Conservation (phyloP, 2,113 vertebrate species). For the Ictalurus punctatus region DNA sequence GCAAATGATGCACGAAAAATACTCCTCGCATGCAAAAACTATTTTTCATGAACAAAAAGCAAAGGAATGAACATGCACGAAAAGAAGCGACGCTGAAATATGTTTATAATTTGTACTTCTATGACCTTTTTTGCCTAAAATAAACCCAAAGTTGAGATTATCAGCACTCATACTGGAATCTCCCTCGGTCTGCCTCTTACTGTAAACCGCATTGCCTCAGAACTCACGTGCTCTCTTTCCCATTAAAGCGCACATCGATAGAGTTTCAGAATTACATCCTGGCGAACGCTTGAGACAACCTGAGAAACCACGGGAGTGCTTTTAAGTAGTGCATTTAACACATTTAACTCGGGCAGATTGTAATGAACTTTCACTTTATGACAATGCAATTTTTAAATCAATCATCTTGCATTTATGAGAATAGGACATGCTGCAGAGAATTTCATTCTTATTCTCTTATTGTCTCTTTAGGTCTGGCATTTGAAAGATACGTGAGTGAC, state of each 20-base stretch:
- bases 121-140: background rate
- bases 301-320: constrained; percentile 43
- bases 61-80: background rate
- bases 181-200: constrained; percentile 26
- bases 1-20: background rate
- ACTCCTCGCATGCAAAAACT: background rate
- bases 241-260: constrained; percentile 14
- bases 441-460: constrained; percentile 17
- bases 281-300: constrained; percentile 10
- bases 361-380: constrained; percentile 18
- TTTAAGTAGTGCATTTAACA: background rate
- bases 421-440: background rate
- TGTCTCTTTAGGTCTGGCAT: constrained; percentile 45
- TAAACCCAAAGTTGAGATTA: background rate
- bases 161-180: constrained; percentile 26
- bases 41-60: background rate
- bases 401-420: constrained; percentile 31
- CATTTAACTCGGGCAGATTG: background rate
- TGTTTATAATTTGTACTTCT: background rate
- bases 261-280: constrained; percentile 48
- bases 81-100: background rate
- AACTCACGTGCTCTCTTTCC: constrained; percentile 43
- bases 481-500: constrained; percentile 49
- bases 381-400: constrained; percentile 30
- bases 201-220: constrained; percentile 32